Conservation (phyloP, 1,140 invertebrate species). For the Drosophila equinoxialis region DNA sequence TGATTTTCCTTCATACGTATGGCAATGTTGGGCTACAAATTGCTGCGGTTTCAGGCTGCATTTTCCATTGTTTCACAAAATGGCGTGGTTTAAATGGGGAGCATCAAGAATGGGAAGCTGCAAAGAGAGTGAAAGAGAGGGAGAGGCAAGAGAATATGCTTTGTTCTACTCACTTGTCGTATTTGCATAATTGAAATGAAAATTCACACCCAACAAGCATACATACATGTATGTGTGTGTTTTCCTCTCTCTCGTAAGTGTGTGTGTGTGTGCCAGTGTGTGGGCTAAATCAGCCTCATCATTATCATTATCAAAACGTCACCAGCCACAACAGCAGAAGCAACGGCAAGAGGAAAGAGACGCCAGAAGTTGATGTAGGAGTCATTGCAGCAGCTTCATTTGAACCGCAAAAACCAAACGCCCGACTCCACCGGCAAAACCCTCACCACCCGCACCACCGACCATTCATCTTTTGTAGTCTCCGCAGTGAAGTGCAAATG, state of each 20-base stretch:
- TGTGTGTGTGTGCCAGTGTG: conserved; percentile 19
- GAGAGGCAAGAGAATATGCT: conserved; percentile 28
- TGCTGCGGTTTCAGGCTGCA: conserved; percentile 73
- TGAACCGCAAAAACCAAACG: conserved; percentile 38
- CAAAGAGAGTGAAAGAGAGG: neutral
- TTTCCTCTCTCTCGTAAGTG: neutral
- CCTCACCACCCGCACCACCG: neutral
- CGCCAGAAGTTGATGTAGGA: neutral
- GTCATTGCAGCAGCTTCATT: conserved; percentile 36
- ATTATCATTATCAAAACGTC: conserved; percentile 60
- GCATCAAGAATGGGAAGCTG: neutral
- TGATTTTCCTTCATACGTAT: conserved; percentile 16
- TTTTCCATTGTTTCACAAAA: conserved; percentile 76
- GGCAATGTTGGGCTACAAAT: conserved; percentile 55
- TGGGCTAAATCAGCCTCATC: conserved; percentile 72
- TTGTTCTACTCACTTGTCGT: conserved; percentile 67
- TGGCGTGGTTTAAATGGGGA: conserved; percentile 53
- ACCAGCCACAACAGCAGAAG: neutral
- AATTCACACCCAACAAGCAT: conserved; percentile 57
- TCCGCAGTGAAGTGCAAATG: conserved; percentile 45
- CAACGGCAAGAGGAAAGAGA: neutral
- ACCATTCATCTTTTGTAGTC: neutral
- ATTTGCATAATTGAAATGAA: conserved; percentile 77
- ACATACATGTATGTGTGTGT: neutral
- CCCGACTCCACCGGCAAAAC: neutral